Evolutionary conservation across 2,113 vertebrate genomes (phyloP).

Genomic region (Actenoides lindsayi): DNA sequence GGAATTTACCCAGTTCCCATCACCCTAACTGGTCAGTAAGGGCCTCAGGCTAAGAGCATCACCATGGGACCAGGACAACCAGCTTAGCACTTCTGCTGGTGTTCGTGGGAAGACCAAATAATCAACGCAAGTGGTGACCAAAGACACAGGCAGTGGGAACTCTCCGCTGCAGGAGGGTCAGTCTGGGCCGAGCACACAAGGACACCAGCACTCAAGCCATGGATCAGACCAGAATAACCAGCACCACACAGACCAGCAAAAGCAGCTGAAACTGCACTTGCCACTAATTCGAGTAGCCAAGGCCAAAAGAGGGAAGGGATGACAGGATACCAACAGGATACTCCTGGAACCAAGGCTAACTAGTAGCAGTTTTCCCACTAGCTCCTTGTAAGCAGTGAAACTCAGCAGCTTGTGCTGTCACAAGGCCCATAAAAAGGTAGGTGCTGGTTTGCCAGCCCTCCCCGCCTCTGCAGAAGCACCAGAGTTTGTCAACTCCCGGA

Average conservation of each 20-base stretch:
- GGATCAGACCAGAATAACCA: neutral
- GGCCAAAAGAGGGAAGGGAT: neutral
- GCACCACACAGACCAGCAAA: neutral
- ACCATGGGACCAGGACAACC: rapidly evolving
- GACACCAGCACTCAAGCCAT: rapidly evolving
- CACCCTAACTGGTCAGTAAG: neutral
- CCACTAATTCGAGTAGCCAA: neutral
- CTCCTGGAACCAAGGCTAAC: neutral
- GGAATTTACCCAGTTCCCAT: neutral
- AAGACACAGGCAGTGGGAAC: rapidly evolving
- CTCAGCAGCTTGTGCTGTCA: neutral
- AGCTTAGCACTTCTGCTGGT: neutral
- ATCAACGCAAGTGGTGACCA: neutral
- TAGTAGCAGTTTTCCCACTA: neutral
- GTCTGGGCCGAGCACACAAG: too few species aligned
- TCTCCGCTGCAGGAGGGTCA: neutral
- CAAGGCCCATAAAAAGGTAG: neutral
- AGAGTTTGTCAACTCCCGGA: neutral
- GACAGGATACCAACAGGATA: neutral
- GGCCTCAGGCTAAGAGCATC: neutral
- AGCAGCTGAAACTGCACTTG: neutral
- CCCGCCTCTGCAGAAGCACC: neutral
- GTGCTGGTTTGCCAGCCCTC: neutral
- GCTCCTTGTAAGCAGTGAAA: neutral
- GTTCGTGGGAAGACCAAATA: neutral